A percentile compares a stretch with the other conserved stretches of the same genome.
These are phyloP conservation scores for Cassiopea andromeda DNA, from an alignment of 30 jellyfish, hydroid and myxozoan genomes.

Conservation along the genomic window DNA sequence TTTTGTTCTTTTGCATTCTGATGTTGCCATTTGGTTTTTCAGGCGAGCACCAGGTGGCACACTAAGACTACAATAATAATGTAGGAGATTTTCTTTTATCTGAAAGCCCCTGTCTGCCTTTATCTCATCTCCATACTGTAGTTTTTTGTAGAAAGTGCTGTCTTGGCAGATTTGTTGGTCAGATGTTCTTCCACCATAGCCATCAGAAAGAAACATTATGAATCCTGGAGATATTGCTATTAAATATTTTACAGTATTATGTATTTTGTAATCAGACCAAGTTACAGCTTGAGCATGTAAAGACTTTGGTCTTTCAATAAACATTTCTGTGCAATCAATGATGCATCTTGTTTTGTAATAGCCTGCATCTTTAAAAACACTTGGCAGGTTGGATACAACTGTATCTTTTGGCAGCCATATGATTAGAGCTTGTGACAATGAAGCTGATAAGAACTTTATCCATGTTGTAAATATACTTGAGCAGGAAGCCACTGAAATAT, in stretches of 20 bases:
- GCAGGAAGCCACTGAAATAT: too few relatives aligned
- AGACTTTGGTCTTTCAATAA: too few relatives aligned
- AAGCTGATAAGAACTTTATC: too few relatives aligned
- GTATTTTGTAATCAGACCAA: too few relatives aligned
- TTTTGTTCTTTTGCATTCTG: constrained; percentile 40
- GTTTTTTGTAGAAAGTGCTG: constrained; percentile 10
- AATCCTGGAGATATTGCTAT: constrained; percentile 40
- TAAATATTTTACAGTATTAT: constrained; percentile 52
- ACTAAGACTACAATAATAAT: constrained; percentile 29
- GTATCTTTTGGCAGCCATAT: too few relatives aligned
- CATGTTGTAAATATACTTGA: too few relatives aligned
- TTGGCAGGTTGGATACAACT: too few relatives aligned
- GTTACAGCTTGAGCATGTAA: too few relatives aligned
- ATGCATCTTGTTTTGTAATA: too few relatives aligned
- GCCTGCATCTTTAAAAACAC: too few relatives aligned
- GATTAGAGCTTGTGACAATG: too few relatives aligned
- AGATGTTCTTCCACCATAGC: constrained; percentile 74
- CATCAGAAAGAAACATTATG: constrained; percentile 44
- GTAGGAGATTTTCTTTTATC: constrained; percentile 51
- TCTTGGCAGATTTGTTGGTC: constrained; percentile 33
- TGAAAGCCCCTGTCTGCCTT: constrained; percentile 66
- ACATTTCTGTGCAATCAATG: too few relatives aligned
- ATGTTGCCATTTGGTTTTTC: constrained; percentile 48
- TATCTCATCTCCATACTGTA: constrained; percentile 38
- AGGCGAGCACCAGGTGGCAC: constrained; percentile 67